phyloP scores from a whole-genome alignment of 2,797 vertebrate genomes.

The Florisuga fusca region DNA sequence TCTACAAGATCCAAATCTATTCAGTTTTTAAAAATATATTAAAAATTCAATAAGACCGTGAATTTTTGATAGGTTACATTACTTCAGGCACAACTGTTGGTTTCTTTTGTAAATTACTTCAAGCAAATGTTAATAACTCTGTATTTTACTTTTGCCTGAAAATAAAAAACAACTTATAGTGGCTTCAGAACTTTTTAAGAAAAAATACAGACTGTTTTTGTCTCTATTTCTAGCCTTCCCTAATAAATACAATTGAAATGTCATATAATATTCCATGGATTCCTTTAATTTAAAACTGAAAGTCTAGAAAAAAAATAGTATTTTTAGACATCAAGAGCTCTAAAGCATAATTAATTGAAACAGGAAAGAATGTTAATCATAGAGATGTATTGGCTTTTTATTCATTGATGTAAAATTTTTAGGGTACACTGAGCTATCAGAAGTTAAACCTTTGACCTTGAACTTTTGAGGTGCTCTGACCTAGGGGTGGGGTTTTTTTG shows the following conservation, averaged over 20 bases:
- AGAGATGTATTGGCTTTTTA: neutral
- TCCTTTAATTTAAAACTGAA: neutral
- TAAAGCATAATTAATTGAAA: neutral
- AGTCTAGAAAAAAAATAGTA: neutral
- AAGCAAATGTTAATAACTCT: neutral
- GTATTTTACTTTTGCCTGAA: fast-evolving
- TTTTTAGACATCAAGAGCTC: neutral
- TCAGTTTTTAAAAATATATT: neutral
- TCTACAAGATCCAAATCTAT: neutral
- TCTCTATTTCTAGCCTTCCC: neutral
- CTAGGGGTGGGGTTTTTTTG: neutral
- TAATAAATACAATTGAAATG: neutral
- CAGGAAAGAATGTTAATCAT: neutral
- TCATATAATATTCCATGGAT: neutral
- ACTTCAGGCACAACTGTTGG: neutral
- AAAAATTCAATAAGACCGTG: neutral
- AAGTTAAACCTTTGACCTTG: neutral
- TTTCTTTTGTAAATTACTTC: neutral
- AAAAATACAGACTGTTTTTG: neutral
- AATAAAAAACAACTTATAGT: neutral
- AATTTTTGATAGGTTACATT: neutral
- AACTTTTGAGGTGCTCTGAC: neutral
- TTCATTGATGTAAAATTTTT: neutral
- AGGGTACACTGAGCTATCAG: neutral
- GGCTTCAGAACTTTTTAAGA: neutral